Base-by-base conservation (phyloP, 2,797 vertebrate species). In the Rhynchonycteris naso region DNA sequence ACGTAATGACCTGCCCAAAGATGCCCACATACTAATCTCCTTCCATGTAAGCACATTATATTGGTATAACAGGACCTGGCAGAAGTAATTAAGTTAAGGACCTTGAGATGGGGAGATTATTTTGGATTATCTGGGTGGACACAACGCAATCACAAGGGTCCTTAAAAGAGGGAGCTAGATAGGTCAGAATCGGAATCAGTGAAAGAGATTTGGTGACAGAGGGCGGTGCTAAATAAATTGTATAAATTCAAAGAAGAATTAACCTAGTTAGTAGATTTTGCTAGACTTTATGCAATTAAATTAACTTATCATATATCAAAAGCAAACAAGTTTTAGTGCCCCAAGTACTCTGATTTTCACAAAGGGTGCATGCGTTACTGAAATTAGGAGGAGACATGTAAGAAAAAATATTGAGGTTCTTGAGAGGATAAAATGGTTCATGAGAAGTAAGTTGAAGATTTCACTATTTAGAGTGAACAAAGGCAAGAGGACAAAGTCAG, bases 361-460 rank as follows among this genome's bases (percentile, higher is more conserved):
- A 84, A 94, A 69, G 61, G 56, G 3, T 81, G 2, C 21, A 71
- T 61, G 19, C 4, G 63, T 50, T 69, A 74, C 10, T 76, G 78
- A 38, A 28, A 91, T 91, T 56, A 83, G 35, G 72, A 91, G 28
- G 33, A 79, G 58, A 81, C 1, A 61, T 18, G 26, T 68, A 68
- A 85, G 56, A 80, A 84, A 52, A 82, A 72, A 87, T 68, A 63
- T 56, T 84, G 76, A 90, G 35, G 18, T 8, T 61, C 84, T 91
- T 59, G 19, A 90, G 61, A 90, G 35, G n/a, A 85, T 21, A 94
- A 54, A 74, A 56, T 58, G 75, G 66, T 19, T 91, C 38, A 76
- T 86, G 86, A 90, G 63, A 92, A 80, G 43, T 47, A 35, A 43
- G 61, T 88, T 65, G 21, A 91, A 93, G 84, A 63, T 9, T 30